Conservation (phyloP, 2,888 invertebrate genomes). For the Trachelus iudaicus region DNA sequence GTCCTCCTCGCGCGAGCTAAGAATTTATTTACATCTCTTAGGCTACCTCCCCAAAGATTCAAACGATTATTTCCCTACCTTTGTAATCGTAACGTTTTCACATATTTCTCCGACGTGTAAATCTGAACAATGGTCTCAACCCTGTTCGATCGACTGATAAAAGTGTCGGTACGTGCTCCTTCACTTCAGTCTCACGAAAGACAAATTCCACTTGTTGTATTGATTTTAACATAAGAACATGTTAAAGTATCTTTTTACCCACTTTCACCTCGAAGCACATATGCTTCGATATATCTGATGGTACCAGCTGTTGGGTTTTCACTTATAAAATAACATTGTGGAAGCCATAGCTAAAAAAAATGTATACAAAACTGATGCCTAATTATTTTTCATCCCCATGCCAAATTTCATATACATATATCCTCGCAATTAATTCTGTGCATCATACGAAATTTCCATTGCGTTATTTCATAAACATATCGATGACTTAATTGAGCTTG, state of each 20-base stretch:
- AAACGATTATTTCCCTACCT: background rate
- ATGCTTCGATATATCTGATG: no score
- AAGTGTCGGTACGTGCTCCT: background rate
- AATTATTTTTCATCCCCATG: background rate
- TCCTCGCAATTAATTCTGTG: no score
- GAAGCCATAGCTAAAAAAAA: background rate
- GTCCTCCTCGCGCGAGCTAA: background rate
- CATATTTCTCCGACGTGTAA: background rate
- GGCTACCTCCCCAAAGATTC: background rate
- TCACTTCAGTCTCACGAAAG: background rate
- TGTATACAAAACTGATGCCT: background rate
- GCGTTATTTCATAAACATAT: no score
- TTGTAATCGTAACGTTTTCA: background rate
- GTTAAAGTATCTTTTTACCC: conserved; percentile 1
- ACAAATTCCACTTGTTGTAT: background rate
- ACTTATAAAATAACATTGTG: background rate
- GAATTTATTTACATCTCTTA: background rate
- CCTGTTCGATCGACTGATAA: background rate
- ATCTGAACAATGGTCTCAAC: background rate
- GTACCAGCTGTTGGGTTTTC: background rate
- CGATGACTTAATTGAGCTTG: background rate
- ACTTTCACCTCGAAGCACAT: background rate
- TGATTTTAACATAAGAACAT: background rate
- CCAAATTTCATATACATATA: no score
- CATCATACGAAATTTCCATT: no score